Evolutionary conservation across 2,888 invertebrate species (phyloP).

Genomic region (Diarsia mendica): DNA sequence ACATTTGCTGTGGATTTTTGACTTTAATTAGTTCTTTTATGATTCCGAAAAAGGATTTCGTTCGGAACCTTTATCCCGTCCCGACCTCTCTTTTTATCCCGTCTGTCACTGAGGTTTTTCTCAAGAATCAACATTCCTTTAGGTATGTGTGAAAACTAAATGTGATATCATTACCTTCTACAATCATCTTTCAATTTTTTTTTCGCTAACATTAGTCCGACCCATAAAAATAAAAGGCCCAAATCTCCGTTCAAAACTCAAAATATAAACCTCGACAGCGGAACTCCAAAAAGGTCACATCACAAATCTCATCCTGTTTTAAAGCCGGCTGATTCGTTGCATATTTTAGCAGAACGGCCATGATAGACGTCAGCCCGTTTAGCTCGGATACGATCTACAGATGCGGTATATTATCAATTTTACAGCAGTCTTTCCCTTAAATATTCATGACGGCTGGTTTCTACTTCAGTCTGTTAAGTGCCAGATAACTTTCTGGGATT

Average conservation of each 20-base stretch:
- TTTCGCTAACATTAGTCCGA: too few relatives aligned
- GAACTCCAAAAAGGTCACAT: slow-evolving; percentile 18
- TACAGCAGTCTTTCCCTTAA: slow-evolving; percentile 52
- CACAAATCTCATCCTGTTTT: slow-evolving; percentile 37
- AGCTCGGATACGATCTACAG: slow-evolving; percentile 48
- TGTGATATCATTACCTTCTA: not conserved
- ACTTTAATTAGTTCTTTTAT: not conserved
- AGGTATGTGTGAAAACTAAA: not conserved
- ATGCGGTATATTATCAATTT: slow-evolving; percentile 63
- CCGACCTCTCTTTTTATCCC: not conserved
- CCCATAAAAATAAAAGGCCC: not conserved
- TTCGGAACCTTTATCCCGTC: not conserved
- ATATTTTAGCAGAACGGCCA: slow-evolving; percentile 56
- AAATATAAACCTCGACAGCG: slow-evolving; percentile 3
- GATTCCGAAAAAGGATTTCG: not conserved
- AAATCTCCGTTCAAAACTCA: not conserved
- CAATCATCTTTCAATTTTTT: not conserved
- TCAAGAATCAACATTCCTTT: not conserved
- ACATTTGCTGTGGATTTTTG: not conserved
- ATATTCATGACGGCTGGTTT: slow-evolving; percentile 56
- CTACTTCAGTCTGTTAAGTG: slow-evolving; percentile 43
- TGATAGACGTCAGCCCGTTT: slow-evolving; percentile 50
- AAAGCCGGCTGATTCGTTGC: slow-evolving; percentile 40
- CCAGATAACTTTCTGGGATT: slow-evolving; percentile 29
- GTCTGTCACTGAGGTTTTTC: not conserved